A percentile compares a stretch with the other conserved stretches of the same genome.
These are phyloP conservation scores for Pogonocherus hispidulus DNA, from an alignment of 2,888 invertebrate species.

Conservation along the genomic window DNA sequence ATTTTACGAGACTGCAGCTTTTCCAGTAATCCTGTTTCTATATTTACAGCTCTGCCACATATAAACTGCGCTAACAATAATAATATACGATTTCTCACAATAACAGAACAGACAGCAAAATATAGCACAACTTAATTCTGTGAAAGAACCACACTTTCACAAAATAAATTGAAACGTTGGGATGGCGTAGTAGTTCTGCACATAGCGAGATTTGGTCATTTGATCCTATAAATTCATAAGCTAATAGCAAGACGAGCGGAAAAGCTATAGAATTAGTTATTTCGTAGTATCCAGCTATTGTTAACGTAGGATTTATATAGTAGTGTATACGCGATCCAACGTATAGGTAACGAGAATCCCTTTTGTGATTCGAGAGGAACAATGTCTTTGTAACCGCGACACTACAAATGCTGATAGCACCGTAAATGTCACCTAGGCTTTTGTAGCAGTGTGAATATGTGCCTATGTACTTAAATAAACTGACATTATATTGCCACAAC, in stretches of 20 bases:
- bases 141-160: neutral
- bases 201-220: conserved; percentile 23
- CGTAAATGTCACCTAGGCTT: conserved; percentile 47
- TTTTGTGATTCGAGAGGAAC: conserved; percentile 48
- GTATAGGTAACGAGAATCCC: conserved; percentile 50
- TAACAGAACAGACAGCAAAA: too few species aligned
- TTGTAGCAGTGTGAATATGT: conserved; percentile 45
- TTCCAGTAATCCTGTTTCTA: too few species aligned
- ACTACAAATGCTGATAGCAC: conserved; percentile 45
- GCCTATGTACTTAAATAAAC: conserved; percentile 44
- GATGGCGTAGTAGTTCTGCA: neutral
- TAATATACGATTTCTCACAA: too few species aligned
- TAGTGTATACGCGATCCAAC: conserved; percentile 40
- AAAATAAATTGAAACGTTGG: neutral
- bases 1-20: too few species aligned
- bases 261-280: conserved; percentile 42
- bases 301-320: conserved; percentile 48
- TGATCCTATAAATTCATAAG: conserved; percentile 45
- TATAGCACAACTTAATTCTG: too few species aligned
- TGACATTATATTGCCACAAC: conserved; percentile 40
- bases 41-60: too few species aligned
- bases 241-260: conserved; percentile 44
- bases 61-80: too few species aligned
- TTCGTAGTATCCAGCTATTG: conserved; percentile 41
- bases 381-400: conserved; percentile 53